Conservation (phyloP, 2,797 vertebrate species). For the Coregonus suidteri region DNA sequence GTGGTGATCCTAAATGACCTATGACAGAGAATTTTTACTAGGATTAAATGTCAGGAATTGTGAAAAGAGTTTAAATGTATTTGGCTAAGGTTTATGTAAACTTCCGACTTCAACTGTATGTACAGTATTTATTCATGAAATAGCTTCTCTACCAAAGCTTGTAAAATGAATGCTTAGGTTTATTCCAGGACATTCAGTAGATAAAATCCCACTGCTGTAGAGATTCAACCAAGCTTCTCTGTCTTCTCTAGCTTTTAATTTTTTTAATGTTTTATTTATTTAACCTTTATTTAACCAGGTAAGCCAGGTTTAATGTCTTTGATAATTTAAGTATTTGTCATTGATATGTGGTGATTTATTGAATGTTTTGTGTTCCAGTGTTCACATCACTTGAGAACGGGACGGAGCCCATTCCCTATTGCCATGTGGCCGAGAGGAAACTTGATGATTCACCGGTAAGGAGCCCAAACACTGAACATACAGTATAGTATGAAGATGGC, state of each 20-base stretch:
- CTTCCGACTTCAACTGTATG: no score
- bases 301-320: not conserved
- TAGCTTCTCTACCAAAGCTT: not conserved
- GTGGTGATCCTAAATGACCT: no score
- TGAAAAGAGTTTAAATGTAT: no score
- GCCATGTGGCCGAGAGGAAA: conserved; percentile 79
- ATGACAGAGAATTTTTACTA: no score
- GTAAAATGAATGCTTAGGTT: not conserved
- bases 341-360: not conserved
- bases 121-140: not conserved
- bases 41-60: no score
- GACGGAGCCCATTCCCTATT: conserved; percentile 71
- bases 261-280: no score
- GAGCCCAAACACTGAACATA: not conserved
- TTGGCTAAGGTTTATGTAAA: no score
- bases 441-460: conserved; percentile 76
- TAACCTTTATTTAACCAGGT: no score
- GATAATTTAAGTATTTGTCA: not conserved
- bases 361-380: conserved; percentile 69
- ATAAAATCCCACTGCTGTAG: not conserved
- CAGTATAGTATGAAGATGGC: not conserved
- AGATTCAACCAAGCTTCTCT: not conserved
- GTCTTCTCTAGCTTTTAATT: no score
- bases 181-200: not conserved
- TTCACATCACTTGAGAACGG: conserved; percentile 91